Base-by-base conservation (phyloP, 2,888 invertebrate species). In the Mythimna impura region DNA sequence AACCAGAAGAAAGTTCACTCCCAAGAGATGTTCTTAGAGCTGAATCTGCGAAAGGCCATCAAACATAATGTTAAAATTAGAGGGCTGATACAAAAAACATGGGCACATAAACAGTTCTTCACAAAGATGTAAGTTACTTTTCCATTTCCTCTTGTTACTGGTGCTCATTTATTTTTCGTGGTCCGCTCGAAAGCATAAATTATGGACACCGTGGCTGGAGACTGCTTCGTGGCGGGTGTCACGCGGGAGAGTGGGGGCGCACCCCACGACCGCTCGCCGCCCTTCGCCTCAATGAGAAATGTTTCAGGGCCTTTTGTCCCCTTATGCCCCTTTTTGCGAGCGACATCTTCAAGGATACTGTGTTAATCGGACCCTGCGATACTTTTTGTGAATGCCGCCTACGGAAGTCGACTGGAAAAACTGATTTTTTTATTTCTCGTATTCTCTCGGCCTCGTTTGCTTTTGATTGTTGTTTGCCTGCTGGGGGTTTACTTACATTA, bases 321-420 rank as follows among this genome's bases (percentile, higher is more conserved):
- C 93, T 92, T 90, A 88, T 92, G 93, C 91, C 93, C 93, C 92
- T 93, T 95, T 95, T 95, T 94, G 94, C 90, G 92, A 91, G 92
- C 90, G 94, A 94, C 93, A 91, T 94, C 94, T 94, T 95, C 94
- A 95, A 95, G 96, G 94, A 95, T 95, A 94, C 95, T 93, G 94
- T 95, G 94, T 94, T 95, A 95, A 95, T 94, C 94, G 94, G 93
- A 92, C 91, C 91, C 90, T 86, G 91, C 89, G 90, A 93, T 93
- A 92, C 89, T 93, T 94, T 94, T 93, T 92, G 90, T 89, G 89
- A 92, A 90, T 89, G 88, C 85, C 86, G 88, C 87, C 87, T 87
- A 85, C 87, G 87, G 88, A 90, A 89, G 86, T 89, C 86, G 89
- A 83, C 89, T 88, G 90, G 89, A 91, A 92, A 90, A 90, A 89